Conservation (phyloP, 2,888 invertebrate genomes). For the Drosophila barbarae region DNA sequence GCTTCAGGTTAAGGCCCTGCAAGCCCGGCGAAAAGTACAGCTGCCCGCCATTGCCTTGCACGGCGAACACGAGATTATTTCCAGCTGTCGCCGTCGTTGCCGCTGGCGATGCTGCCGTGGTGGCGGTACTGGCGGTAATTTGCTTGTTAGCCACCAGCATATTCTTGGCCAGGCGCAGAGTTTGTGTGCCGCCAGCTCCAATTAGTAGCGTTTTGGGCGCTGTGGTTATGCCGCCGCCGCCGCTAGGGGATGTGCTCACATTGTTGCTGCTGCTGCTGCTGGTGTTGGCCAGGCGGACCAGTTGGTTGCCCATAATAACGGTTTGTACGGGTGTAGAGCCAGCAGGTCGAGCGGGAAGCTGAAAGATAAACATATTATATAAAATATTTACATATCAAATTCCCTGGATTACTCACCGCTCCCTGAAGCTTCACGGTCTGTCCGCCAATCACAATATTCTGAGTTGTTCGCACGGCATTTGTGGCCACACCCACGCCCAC, state of each 20-base stretch:
- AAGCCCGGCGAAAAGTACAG: slow-evolving; percentile 83
- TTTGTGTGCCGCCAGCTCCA: slow-evolving; percentile 71
- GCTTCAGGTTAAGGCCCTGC: slow-evolving; percentile 83
- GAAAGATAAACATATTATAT: background rate
- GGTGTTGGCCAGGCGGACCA: slow-evolving; percentile 70
- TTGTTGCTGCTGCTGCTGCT: slow-evolving; percentile 28
- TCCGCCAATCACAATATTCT: slow-evolving; percentile 79
- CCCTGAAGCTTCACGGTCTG: slow-evolving; percentile 78
- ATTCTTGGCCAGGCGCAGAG: slow-evolving; percentile 74
- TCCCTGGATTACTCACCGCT: slow-evolving; percentile 57
- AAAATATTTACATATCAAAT: background rate
- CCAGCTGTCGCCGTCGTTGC: slow-evolving; percentile 54
- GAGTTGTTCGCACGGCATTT: slow-evolving; percentile 51
- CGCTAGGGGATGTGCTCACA: slow-evolving; percentile 32
- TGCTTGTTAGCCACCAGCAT: slow-evolving; percentile 50
- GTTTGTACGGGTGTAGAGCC: slow-evolving; percentile 73
- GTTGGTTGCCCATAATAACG: slow-evolving; percentile 79
- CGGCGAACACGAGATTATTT: slow-evolving; percentile 81
- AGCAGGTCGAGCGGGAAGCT: slow-evolving; percentile 54
- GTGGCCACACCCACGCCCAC: slow-evolving; percentile 49
- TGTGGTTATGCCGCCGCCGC: slow-evolving; percentile 40
- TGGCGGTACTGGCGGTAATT: slow-evolving; percentile 11
- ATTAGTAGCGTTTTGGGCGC: slow-evolving; percentile 75
- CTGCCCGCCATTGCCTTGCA: slow-evolving; percentile 82
- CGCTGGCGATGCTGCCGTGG: slow-evolving; percentile 47